Conservation (phyloP, 2,888 invertebrate genomes). For the Scaptomyza flava region DNA sequence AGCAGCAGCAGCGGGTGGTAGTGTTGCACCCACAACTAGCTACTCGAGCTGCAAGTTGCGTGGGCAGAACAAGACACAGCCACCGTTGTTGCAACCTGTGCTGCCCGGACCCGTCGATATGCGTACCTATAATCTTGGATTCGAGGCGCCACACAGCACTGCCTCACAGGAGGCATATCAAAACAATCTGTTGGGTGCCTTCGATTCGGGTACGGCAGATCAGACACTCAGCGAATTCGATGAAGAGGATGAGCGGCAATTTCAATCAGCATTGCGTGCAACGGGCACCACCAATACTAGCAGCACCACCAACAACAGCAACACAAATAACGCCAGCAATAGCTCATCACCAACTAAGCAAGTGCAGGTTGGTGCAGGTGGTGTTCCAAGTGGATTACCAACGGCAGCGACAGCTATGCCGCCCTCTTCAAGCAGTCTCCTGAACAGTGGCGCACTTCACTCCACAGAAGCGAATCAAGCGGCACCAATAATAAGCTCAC, state of each 20-base stretch:
- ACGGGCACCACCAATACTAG: constrained; percentile 84
- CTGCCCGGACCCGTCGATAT: constrained; percentile 95
- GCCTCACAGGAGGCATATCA: constrained; percentile 86
- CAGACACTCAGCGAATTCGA: constrained; percentile 90
- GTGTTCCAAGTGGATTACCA: background rate
- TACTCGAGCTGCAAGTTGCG: constrained; percentile 80
- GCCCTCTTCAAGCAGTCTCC: constrained; percentile 31
- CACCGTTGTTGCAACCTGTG: constrained; percentile 87
- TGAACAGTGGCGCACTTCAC: constrained; percentile 53
- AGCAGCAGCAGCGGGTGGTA: background rate
- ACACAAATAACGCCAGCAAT: background rate
- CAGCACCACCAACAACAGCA: constrained; percentile 16
- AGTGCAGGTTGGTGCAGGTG: background rate
- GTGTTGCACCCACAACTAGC: constrained; percentile 36
- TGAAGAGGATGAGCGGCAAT: constrained; percentile 91
- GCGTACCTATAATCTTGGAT: constrained; percentile 91
- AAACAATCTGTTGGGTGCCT: constrained; percentile 87
- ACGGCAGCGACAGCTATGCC: constrained; percentile 14
- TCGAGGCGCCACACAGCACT: constrained; percentile 85
- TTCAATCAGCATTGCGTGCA: constrained; percentile 88
- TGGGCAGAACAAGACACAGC: constrained; percentile 49
- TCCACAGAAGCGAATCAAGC: constrained; percentile 69
- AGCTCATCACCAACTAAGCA: constrained; percentile 47
- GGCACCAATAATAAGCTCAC: constrained; percentile 28
- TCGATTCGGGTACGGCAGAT: constrained; percentile 89